phyloP scores from a whole-genome alignment of 2,113 vertebrate species.

The Urocynchramus pylzowi region DNA sequence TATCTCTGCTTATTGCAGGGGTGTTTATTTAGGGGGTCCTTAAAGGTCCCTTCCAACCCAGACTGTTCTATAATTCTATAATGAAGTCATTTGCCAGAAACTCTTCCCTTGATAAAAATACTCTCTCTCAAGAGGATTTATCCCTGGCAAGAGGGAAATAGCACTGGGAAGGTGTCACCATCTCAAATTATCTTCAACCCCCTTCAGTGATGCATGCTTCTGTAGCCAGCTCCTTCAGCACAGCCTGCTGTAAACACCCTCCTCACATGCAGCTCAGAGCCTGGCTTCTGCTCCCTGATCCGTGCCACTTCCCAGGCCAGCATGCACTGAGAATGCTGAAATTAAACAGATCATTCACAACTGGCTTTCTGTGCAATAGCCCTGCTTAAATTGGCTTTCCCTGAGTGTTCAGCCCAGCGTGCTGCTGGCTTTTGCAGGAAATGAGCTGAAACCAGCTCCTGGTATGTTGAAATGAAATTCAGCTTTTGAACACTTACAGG shows the following conservation, averaged over 20 bases:
- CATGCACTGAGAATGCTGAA: not conserved
- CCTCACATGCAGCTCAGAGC: not conserved
- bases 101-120: not conserved
- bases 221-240: not conserved
- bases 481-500: not conserved
- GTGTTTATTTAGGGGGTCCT: not conserved
- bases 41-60: not conserved
- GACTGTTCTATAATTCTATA: not conserved
- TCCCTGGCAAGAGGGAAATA: not conserved
- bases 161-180: not conserved
- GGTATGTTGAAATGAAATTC: not conserved
- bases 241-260: not conserved
- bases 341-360: not conserved
- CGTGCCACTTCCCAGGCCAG: not conserved
- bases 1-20: not conserved
- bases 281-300: not conserved
- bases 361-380: not conserved
- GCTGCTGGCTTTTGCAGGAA: not conserved
- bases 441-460: not conserved
- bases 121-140: not conserved
- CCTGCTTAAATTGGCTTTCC: not conserved
- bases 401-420: accelerated
- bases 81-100: not conserved
- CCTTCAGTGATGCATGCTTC: not conserved
- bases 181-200: not conserved